Conservation (phyloP, 2,888 invertebrate genomes). For the Callyntrura guangdongensis region DNA sequence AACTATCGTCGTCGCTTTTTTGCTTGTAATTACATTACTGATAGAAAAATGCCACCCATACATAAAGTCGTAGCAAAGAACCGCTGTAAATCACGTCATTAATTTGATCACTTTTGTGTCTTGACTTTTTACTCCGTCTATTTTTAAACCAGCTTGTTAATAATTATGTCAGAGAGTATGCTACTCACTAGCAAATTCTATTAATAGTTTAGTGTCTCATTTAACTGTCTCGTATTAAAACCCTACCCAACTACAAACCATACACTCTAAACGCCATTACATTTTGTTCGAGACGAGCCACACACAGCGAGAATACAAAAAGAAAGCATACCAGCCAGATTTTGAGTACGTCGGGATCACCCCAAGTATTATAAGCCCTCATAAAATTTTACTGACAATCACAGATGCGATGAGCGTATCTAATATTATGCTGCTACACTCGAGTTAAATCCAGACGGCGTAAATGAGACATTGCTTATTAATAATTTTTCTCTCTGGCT, state of each 20-base stretch:
- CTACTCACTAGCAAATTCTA: too few relatives aligned
- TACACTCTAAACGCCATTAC: too few relatives aligned
- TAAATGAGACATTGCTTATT: slow-evolving; percentile 22
- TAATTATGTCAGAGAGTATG: background rate
- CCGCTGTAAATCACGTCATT: too few relatives aligned
- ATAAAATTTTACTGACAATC: slow-evolving; percentile 52
- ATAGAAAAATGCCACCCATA: too few relatives aligned
- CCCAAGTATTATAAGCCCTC: slow-evolving; percentile 10
- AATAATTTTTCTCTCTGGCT: slow-evolving; percentile 9
- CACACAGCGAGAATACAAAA: too few relatives aligned
- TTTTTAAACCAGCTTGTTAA: background rate
- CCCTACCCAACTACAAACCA: too few relatives aligned
- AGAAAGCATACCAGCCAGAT: background rate
- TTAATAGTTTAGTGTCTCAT: too few relatives aligned
- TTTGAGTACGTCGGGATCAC: background rate
- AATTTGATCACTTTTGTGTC: background rate
- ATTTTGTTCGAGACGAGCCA: too few relatives aligned
- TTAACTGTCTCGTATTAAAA: too few relatives aligned
- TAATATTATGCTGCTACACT: background rate
- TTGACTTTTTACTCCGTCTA: background rate
- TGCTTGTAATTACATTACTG: background rate
- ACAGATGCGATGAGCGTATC: slow-evolving; percentile 26
- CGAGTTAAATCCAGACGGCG: background rate
- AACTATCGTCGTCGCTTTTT: background rate
- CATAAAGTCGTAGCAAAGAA: too few relatives aligned